Percentiles rank a stretch among this genome's conserved stretches.
phyloP scores from a whole-genome alignment of 2,113 vertebrate genomes.

The Notarius quadriscutis region DNA sequence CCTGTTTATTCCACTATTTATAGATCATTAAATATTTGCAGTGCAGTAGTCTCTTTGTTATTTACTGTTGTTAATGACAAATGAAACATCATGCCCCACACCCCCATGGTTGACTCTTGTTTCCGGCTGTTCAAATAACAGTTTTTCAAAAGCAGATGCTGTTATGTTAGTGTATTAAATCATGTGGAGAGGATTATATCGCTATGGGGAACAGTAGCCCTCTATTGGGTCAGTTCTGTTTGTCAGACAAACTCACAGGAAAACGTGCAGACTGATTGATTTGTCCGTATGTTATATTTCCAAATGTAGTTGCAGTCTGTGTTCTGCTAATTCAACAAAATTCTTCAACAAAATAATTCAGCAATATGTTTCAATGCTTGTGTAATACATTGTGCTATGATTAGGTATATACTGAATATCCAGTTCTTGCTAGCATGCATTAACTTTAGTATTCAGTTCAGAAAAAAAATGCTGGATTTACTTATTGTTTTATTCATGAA shows the following conservation, averaged over 20 bases:
- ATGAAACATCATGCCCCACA: constrained; percentile 36
- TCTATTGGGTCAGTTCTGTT: constrained; percentile 36
- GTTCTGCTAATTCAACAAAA: background rate
- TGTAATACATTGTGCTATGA: background rate
- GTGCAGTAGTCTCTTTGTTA: constrained; percentile 49
- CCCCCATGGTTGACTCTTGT: constrained; percentile 51
- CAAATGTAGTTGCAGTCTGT: constrained; percentile 7
- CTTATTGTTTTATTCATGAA: background rate
- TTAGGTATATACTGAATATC: background rate
- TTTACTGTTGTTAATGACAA: constrained; percentile 53
- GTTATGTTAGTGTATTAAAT: constrained; percentile 54
- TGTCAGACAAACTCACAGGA: constrained; percentile 33
- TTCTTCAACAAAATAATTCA: background rate
- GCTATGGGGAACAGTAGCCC: constrained; percentile 36
- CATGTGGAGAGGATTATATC: constrained; percentile 48
- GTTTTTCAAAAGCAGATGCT: constrained; percentile 53
- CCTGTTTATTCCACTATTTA: constrained; percentile 60
- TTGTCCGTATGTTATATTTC: constrained; percentile 1
- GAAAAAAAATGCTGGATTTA: background rate
- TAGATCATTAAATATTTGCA: constrained; percentile 60
- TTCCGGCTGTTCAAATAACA: constrained; percentile 54
- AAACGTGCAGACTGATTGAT: constrained; percentile 33
- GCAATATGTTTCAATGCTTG: background rate
- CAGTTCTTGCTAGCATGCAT: background rate
- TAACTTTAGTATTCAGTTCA: background rate